Evolutionary conservation across 2,113 vertebrate genomes (phyloP), one percentile per base, ranked within the genome.

Genomic region (Aphelocoma coerulescens): DNA sequence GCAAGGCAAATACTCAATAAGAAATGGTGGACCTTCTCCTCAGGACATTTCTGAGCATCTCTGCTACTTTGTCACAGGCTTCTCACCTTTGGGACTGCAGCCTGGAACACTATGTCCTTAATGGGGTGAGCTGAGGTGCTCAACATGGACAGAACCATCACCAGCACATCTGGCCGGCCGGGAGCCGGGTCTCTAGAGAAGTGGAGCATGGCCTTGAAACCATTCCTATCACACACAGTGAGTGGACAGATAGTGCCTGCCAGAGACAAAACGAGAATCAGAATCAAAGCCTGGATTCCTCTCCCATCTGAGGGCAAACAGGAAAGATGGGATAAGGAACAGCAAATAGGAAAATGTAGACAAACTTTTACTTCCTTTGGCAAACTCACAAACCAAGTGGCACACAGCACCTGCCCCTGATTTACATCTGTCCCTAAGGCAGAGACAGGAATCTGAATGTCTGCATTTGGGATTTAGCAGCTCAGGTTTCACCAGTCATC

Each of bases 11-110:
- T 27, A 8, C 44, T 22, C n/a, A 43, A 46, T 51, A 41, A 67
- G 51, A 44, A 74, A 59, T 3, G 16, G 44, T 4, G 4, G 65
- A 9, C 11, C 48, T 86, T 51, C 59, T 68, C 30, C 67, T 72
- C 44, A 15, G 52, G 22, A 75, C 48, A 16, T 16, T 61, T 49
- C 43, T 28, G 32, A 67, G 24, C 30, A 5, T 37, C 43, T 69
- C 58, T 62, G 22, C 43, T 37, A 2, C 58, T 55, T 3, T 6
- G 1, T 14, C 62, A 44, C 3, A 35, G 24, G 41, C 33, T 58
- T 73, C 97, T 98, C 91, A 99, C 99, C 98, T 99, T 99, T 11
- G 99, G 99, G 76, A 98, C 99, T 3, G 98, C 98, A 67, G 98
- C 98, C 84, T 98, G 98, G 92, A 99, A 98, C 18, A 49, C 66